These are phyloP conservation scores for Zaprionus tsacasi DNA, from an alignment of 1,140 invertebrate genomes.

Conservation along the genomic window DNA sequence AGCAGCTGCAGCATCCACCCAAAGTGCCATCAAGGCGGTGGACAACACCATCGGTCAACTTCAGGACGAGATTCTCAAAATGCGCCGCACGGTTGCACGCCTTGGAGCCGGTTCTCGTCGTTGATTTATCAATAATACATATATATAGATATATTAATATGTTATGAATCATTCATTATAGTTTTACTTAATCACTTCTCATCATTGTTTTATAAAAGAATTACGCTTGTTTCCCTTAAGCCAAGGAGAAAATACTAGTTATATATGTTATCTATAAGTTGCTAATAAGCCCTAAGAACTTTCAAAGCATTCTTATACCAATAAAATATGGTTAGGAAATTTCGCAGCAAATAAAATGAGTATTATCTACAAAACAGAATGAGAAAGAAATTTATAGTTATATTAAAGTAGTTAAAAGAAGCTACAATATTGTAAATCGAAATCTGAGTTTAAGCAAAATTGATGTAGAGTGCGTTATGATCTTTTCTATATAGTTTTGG, in stretches of 20 bases:
- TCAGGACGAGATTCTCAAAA: conserved; percentile 52
- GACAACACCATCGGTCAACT: conserved; percentile 30
- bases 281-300: background rate
- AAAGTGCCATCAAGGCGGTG: background rate
- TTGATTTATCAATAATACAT: conserved; percentile 9
- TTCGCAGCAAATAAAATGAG: no score
- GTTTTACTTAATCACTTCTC: background rate
- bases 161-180: background rate
- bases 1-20: background rate
- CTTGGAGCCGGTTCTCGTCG: conserved; percentile 12
- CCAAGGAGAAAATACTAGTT: background rate
- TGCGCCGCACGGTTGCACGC: conserved; percentile 48
- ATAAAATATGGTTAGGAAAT: no score
- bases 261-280: background rate
- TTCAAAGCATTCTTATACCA: background rate
- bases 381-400: background rate
- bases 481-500: no score
- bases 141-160: background rate
- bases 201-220: background rate
- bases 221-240: background rate
- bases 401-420: no score
- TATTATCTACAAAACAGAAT: no score
- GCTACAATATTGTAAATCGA: no score
- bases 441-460: background rate
- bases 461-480: no score